Evolutionary conservation across 2,888 invertebrate species (phyloP).

Genomic region (Pachycephus smyrnensis): DNA sequence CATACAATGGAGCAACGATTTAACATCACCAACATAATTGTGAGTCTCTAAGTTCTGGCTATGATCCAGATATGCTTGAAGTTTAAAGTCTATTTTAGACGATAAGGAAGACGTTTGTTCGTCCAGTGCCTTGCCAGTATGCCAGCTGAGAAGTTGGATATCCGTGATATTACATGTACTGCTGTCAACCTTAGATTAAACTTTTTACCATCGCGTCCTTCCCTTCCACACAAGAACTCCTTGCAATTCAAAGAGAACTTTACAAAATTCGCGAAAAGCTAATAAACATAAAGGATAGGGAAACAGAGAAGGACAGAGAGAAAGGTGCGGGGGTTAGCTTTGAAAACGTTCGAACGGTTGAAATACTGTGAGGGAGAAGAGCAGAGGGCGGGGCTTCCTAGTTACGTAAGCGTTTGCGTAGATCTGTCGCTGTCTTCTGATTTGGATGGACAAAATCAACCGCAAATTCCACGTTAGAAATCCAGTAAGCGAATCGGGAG

Average conservation of each 20-base stretch:
- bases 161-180: slow-evolving; percentile 47
- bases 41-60: slow-evolving; percentile 57
- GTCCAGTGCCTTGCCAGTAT: slow-evolving; percentile 49
- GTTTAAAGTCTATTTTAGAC: slow-evolving; percentile 64
- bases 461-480: not conserved
- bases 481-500: not conserved
- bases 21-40: slow-evolving; percentile 50
- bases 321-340: not conserved
- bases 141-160: slow-evolving; percentile 58
- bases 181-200: slow-evolving; percentile 17
- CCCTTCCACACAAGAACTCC: not conserved
- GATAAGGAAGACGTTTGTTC: slow-evolving; percentile 66
- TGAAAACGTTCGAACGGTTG: not conserved
- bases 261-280: not conserved
- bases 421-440: not conserved
- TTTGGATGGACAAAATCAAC: not conserved
- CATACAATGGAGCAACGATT: not conserved
- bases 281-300: not conserved
- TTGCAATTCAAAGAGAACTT: not conserved
- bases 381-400: not conserved
- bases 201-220: not conserved
- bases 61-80: slow-evolving; percentile 61
- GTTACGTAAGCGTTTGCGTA: not conserved
- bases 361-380: not conserved
- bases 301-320: not conserved